These are phyloP conservation scores for Ctenomys sociabilis DNA, from an alignment of 2,113 vertebrate species.

Conservation along the genomic window DNA sequence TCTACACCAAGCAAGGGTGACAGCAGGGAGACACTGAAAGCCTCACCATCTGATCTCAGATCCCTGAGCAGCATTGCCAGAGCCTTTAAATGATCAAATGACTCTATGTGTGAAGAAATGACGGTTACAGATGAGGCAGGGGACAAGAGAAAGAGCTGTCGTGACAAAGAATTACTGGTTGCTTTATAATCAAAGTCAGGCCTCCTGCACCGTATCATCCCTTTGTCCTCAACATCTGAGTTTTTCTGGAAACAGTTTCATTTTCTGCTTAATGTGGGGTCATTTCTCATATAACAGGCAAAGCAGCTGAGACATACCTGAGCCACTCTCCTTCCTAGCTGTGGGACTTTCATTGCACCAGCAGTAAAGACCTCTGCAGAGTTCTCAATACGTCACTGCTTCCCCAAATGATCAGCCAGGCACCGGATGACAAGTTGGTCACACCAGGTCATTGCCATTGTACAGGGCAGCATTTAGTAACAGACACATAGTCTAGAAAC, in stretches of 20 bases:
- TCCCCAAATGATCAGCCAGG: neutral
- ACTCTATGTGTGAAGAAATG: neutral
- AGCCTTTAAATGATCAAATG: neutral
- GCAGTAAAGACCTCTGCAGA: neutral
- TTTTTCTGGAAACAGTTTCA: slow-evolving; percentile 4
- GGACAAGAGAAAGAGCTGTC: neutral
- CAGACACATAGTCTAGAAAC: neutral
- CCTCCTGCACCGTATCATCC: neutral
- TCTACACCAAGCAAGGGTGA: neutral
- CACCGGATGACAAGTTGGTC: neutral
- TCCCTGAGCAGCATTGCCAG: neutral
- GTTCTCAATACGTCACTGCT: neutral
- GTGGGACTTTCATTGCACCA: neutral
- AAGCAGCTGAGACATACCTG: neutral
- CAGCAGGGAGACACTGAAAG: neutral
- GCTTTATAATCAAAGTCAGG: neutral
- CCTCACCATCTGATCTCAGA: neutral
- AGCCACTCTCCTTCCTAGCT: neutral
- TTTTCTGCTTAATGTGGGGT: neutral
- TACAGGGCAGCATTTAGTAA: neutral
- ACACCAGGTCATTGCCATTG: neutral
- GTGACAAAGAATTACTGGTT: neutral
- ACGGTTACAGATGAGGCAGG: neutral
- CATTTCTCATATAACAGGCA: neutral
- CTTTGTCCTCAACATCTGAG: neutral